Evolutionary conservation across 2,113 vertebrate species (phyloP).

Genomic region (Gallinago undulata): DNA sequence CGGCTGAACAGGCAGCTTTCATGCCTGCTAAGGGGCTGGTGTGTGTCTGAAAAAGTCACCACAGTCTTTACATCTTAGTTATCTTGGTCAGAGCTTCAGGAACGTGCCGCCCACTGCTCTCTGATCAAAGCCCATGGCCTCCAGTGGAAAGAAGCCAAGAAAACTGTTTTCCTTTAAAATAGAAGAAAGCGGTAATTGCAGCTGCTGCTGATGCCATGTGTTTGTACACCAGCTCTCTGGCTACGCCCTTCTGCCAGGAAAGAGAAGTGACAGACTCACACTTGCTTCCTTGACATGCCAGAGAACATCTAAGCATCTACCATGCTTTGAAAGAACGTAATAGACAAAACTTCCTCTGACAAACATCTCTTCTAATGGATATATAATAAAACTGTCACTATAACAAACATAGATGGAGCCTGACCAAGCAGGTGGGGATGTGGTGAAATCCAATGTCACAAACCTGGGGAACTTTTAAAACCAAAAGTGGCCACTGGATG

Average conservation of each 20-base stretch:
- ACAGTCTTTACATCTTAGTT: accelerated
- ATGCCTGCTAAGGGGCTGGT: not conserved
- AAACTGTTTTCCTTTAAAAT: not conserved
- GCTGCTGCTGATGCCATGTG: not conserved
- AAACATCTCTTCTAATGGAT: not conserved
- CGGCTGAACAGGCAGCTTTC: not conserved
- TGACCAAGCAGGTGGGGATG: not conserved
- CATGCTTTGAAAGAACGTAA: not conserved
- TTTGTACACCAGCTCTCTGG: not conserved
- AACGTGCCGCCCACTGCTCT: accelerated
- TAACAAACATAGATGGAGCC: not conserved
- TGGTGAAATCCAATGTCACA: not conserved
- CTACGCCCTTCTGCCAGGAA: accelerated
- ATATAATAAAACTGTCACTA: not conserved
- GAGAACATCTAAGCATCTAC: not conserved
- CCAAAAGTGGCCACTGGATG: not conserved
- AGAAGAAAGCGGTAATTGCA: not conserved
- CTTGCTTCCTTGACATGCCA: accelerated
- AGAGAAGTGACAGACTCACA: not conserved
- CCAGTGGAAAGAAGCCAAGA: not conserved
- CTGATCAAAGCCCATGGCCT: not conserved
- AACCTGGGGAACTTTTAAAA: not conserved
- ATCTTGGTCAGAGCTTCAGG: not conserved
- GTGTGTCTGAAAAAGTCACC: accelerated
- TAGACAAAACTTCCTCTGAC: not conserved